Base-by-base conservation (phyloP, 2,888 invertebrate species). In the Incurvaria masculella region DNA sequence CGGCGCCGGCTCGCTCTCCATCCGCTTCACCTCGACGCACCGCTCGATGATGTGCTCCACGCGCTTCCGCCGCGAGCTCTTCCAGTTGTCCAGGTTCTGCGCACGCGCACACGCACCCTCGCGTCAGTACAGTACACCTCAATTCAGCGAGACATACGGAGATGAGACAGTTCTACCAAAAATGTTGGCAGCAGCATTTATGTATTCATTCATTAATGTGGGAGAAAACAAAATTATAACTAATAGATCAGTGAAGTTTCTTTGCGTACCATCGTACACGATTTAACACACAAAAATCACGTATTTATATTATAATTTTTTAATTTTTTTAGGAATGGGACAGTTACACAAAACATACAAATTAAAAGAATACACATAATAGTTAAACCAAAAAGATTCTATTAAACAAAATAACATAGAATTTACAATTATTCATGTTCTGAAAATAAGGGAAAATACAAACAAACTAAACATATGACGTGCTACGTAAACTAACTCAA, bases 51-150 rank as follows among this genome's bases (percentile, higher is more conserved):
- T 92, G 68, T 92, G 91, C 63, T 93, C 92, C 60, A 93, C 92
- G 49, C 91, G 86, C 86, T 94, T 93, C 83, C 94, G 87, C 61
- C 95, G 83, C 56, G 91, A 91, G 57, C 89, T 91, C 80, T 95
- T 95, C 95, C 94, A 94, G 72, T 89, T 93, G 75, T 94, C 93
- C 76, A 94, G 81, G 79, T 94, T 94, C 93, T 94, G 71, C 14
- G 66, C 62, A 56, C 47, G 55, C 57, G 55, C n/a, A 53, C n/a
- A 49, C 47, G 49, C 50, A 44, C 46, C 44, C 41, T 44, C 50
- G 41, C 19, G 45, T 41, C 23, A 44, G 44, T 46, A 53, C 39
- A 42, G 55, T 50, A 45, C 40, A 21, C n/a, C 42, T 11, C 45
- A 40, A 46, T 50, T 47, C 45, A 51, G 51, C 56, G 56, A 54